A percentile compares a stretch with the other conserved stretches of the same genome.
Conservation (phyloP, 2,113 vertebrate species). For the Chaetura pelagica region DNA sequence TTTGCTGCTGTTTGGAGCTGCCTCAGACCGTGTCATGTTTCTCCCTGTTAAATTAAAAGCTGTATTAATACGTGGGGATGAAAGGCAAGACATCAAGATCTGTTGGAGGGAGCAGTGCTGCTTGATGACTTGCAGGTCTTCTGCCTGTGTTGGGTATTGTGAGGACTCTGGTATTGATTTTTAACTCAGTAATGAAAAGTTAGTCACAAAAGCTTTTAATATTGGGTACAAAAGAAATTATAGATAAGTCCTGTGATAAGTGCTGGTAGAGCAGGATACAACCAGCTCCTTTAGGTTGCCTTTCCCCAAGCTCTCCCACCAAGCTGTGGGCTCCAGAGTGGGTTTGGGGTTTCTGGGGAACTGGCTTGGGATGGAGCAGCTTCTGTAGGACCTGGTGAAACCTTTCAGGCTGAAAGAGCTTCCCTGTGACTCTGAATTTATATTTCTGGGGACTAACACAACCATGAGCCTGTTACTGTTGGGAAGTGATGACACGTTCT, state of each 20-base stretch:
- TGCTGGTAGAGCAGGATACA: not conserved
- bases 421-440: not conserved
- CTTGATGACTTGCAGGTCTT: not conserved
- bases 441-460: not conserved
- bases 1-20: not conserved
- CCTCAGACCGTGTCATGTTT: not conserved
- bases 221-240: not conserved
- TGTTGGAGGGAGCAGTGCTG: not conserved
- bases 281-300: not conserved
- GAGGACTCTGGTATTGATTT: not conserved
- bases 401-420: not conserved
- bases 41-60: slow-evolving; percentile 34
- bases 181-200: not conserved
- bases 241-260: not conserved
- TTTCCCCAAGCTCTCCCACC: no score
- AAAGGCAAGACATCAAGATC: not conserved
- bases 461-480: rapidly evolving
- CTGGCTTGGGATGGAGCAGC: no score
- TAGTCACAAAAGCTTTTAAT: slow-evolving; percentile 17
- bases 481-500: not conserved
- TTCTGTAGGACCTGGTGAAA: no score
- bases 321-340: no score
- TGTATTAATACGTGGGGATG: not conserved
- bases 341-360: no score
- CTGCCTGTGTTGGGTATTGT: not conserved